These are phyloP conservation scores for Sitobion miscanthi DNA, from an alignment of 1,140 invertebrate genomes.

Conservation along the genomic window DNA sequence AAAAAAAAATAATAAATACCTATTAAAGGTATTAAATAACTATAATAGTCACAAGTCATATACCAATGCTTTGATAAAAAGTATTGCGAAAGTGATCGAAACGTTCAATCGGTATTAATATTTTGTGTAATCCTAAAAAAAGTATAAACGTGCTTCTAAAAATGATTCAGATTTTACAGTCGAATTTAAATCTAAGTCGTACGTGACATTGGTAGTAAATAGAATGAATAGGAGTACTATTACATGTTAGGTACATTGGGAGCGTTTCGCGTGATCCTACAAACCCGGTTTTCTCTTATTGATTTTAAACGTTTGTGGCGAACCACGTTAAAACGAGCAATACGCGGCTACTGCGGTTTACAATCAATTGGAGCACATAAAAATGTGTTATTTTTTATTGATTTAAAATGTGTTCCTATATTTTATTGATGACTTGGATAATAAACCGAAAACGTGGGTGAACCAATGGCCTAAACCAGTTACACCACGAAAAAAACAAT, in stretches of 20 bases:
- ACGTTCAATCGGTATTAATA: neutral
- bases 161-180: neutral
- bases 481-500: neutral
- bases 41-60: neutral
- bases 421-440: neutral
- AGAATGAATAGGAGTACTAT: neutral
- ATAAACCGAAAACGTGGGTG: neutral
- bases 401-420: neutral
- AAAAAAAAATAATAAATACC: neutral
- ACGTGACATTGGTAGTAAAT: neutral
- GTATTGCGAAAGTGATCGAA: neutral
- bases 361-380: constrained; percentile 36
- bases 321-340: neutral
- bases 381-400: neutral
- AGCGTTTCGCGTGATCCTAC: neutral
- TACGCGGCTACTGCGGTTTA: constrained; percentile 1
- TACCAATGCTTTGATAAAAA: neutral
- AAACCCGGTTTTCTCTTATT: constrained; percentile 43
- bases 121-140: neutral
- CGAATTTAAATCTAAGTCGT: neutral
- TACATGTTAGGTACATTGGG: neutral
- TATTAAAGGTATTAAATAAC: neutral
- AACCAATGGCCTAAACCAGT: neutral
- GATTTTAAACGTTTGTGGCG: constrained; percentile 27
- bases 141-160: neutral